Percentiles rank a stretch among this genome's conserved stretches.
phyloP scores from a whole-genome alignment of 1,140 invertebrate species.

The Saccostrea glomerata region DNA sequence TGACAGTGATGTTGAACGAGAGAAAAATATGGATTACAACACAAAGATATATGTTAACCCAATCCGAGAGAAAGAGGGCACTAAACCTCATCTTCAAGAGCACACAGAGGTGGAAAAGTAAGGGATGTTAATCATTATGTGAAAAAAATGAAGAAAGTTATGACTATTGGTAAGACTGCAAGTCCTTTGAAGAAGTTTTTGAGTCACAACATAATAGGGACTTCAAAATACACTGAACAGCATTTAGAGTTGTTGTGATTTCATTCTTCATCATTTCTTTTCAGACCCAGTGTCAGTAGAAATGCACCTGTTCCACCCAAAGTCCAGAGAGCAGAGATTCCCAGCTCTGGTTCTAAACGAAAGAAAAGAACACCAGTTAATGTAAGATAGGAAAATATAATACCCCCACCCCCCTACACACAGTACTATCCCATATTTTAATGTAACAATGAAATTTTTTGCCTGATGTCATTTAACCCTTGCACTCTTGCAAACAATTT shows the following conservation, averaged over 20 bases:
- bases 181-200: no score
- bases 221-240: no score
- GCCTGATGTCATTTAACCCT: no score
- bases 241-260: background rate
- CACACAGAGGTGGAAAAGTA: slow-evolving; percentile 67
- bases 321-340: slow-evolving; percentile 70
- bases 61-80: slow-evolving; percentile 71
- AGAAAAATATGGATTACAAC: slow-evolving; percentile 78
- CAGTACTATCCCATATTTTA: background rate
- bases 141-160: no score
- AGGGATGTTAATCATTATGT: background rate
- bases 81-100: slow-evolving; percentile 74
- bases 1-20: slow-evolving; percentile 79
- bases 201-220: no score
- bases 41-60: slow-evolving; percentile 76
- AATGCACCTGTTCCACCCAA: slow-evolving; percentile 72
- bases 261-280: background rate
- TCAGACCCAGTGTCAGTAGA: slow-evolving; percentile 72
- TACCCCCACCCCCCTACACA: background rate
- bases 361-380: slow-evolving; percentile 72
- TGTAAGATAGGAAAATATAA: slow-evolving; percentile 60
- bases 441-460: no score
- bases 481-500: no score
- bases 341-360: slow-evolving; percentile 69
- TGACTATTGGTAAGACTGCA: no score